These are phyloP conservation scores for Folsomia candida DNA, from an alignment of 2,888 invertebrate genomes.

Conservation along the genomic window DNA sequence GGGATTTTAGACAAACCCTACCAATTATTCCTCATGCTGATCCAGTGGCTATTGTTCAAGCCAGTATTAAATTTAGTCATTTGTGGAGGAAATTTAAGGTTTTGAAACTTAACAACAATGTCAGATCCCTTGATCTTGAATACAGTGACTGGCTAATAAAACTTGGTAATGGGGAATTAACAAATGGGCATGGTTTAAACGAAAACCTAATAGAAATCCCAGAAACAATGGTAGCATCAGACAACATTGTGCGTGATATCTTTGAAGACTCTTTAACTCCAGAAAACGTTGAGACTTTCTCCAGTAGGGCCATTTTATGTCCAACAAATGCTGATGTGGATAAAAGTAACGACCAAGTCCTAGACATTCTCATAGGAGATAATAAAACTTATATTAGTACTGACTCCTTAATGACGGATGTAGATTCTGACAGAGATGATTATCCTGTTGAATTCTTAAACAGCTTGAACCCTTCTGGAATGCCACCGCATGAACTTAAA, in stretches of 20 bases:
- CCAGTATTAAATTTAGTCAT: constrained; percentile 18
- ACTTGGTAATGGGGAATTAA: constrained; percentile 22
- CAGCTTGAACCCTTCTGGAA: constrained; percentile 35
- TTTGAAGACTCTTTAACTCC: neutral
- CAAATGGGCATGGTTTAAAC: neutral
- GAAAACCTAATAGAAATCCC: constrained; percentile 11
- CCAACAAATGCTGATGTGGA: constrained; percentile 13
- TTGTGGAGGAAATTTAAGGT: constrained; percentile 27
- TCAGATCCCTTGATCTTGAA: constrained; percentile 18
- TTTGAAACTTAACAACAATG: constrained; percentile 24
- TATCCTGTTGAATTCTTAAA: constrained; percentile 37
- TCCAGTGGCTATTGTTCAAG: constrained; percentile 18
- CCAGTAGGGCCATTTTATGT: constrained; percentile 17
- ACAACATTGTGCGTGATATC: too few species aligned
- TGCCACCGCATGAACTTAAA: constrained; percentile 40
- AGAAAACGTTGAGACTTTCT: neutral
- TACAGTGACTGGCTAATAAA: too few species aligned
- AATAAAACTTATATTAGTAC: constrained; percentile 5
- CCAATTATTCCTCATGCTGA: constrained; percentile 28
- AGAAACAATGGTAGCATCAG: constrained; percentile 6
- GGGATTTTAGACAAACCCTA: constrained; percentile 36
- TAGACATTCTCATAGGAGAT: constrained; percentile 3
- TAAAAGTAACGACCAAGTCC: constrained; percentile 10
- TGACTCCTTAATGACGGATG: constrained; percentile 8
- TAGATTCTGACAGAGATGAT: neutral